Base-by-base conservation (phyloP, 2,113 vertebrate genomes). In the Syrmaticus mikado region DNA sequence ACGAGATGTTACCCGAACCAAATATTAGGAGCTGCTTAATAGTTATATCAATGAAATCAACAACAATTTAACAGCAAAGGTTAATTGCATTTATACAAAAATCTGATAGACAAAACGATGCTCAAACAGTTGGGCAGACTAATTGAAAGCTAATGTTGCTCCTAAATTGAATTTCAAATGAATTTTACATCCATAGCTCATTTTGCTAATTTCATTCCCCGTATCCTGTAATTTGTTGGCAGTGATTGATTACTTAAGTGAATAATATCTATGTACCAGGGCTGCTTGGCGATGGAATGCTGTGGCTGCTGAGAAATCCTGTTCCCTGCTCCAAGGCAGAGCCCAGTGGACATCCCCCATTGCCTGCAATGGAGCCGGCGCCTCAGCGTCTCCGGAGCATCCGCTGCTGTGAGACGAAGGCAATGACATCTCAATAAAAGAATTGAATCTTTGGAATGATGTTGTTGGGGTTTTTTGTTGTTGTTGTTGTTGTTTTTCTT, bases 241-340 rank as follows among this genome's bases (percentile, higher is more conserved):
- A 96, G 93, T 96, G 95, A 97, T 93, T 95, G 95, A 96, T 97
- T 89, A 94, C 90, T 97, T 96, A 96, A 96, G 95, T 95, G 94
- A 97, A 81, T 97, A 92, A 92, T 96, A 95, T 95, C 96, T 83
- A 24, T 85, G 96, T 91, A 82, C 74, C 72, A 43, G 83, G 87
- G 87, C 89, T 85, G 68, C 57, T 96, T 82, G 67, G 89, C 67
- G 62, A 94, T 19, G 62, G 82, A 90, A 88, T 50, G 67, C 60
- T 79, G 87, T 92, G 75, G 65, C 90, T 22, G 41, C 15, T 92
- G 81, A 91, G 70, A 83, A 95, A 85, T 40, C 78, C 27, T 6
- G 27, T n/a, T 94, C 30, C 43, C 73, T 8, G 5, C 5, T 5
- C 65, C 1, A 1, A 40, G 3, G 20, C 5, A 1, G 20, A 66